Conservation (phyloP, 1,140 invertebrate genomes). For the Drosophila ohnishii region DNA sequence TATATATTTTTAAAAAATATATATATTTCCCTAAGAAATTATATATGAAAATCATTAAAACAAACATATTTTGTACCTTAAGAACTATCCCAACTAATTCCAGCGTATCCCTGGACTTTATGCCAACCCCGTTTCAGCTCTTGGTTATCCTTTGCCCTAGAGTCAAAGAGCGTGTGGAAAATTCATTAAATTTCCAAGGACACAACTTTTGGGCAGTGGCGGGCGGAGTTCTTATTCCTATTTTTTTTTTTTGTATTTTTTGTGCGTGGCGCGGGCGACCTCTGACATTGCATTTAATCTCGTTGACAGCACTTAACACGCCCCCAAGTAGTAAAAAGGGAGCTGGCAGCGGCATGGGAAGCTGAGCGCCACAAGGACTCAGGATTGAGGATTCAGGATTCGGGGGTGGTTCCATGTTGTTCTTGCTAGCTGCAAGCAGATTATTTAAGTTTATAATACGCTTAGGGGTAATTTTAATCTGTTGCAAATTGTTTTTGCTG, state of each 20-base stretch:
- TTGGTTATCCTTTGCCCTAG: conserved; percentile 4
- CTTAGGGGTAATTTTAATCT: conserved; percentile 83
- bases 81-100: conserved; percentile 10
- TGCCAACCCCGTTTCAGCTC: background rate
- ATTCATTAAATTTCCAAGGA: conserved; percentile 81
- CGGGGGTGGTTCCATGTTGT: conserved; percentile 11
- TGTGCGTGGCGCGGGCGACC: conserved; percentile 53
- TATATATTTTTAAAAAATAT: too few relatives aligned
- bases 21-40: too few relatives aligned
- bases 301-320: conserved; percentile 81
- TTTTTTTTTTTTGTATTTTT: conserved; percentile 10
- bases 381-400: conserved; percentile 6
- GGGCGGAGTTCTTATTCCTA: background rate
- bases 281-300: conserved; percentile 82
- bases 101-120: background rate
- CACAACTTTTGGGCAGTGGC: conserved; percentile 61
- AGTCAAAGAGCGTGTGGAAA: conserved; percentile 66
- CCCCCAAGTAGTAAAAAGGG: conserved; percentile 68
- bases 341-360: background rate
- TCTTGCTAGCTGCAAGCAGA: conserved; percentile 56
- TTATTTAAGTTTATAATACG: conserved; percentile 82
- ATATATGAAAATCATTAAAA: too few relatives aligned
- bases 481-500: conserved; percentile 82
- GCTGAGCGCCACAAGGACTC: conserved; percentile 22
- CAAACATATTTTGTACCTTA: background rate